A percentile compares a stretch with the other conserved stretches of the same genome.
phyloP scores from a whole-genome alignment of 2,888 invertebrate genomes.

The Marronus borbonicus region DNA sequence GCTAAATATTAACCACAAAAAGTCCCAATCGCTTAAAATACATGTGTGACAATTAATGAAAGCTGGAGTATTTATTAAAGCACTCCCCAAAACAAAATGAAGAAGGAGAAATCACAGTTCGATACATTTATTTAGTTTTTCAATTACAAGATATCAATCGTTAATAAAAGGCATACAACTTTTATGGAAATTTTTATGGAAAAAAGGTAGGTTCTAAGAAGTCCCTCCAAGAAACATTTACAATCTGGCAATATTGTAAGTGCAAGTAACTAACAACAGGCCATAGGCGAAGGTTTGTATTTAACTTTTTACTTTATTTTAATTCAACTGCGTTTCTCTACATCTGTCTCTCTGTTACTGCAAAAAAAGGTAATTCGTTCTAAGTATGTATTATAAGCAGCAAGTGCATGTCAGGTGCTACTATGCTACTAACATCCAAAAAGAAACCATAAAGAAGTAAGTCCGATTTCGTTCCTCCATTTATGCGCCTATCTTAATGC shows the following conservation, averaged over 20 bases:
- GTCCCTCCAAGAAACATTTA: background rate
- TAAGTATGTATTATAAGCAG: conserved; percentile 4
- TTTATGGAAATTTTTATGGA: background rate
- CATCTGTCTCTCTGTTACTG: conserved; percentile 11
- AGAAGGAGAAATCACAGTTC: no score
- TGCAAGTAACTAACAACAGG: background rate
- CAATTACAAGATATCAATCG: no score
- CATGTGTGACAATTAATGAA: no score
- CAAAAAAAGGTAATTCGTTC: conserved; percentile 15
- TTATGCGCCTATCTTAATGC: conserved; percentile 4
- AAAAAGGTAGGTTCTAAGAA: conserved; percentile 3
- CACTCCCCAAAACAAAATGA: no score
- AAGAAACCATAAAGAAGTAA: background rate
- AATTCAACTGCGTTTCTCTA: conserved; percentile 3
- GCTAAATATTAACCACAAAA: no score
- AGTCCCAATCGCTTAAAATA: no score
- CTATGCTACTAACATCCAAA: background rate
- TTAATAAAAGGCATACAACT: background rate
- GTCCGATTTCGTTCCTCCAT: conserved; percentile 1
- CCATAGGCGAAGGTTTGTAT: background rate
- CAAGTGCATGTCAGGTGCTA: conserved; percentile 19
- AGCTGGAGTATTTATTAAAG: no score
- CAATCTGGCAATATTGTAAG: background rate
- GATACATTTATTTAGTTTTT: background rate
- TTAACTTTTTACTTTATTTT: conserved; percentile 5